Evolutionary conservation across 2,113 vertebrate genomes (phyloP), one percentile per base, ranked within the genome.

Genomic region (Indri indri): DNA sequence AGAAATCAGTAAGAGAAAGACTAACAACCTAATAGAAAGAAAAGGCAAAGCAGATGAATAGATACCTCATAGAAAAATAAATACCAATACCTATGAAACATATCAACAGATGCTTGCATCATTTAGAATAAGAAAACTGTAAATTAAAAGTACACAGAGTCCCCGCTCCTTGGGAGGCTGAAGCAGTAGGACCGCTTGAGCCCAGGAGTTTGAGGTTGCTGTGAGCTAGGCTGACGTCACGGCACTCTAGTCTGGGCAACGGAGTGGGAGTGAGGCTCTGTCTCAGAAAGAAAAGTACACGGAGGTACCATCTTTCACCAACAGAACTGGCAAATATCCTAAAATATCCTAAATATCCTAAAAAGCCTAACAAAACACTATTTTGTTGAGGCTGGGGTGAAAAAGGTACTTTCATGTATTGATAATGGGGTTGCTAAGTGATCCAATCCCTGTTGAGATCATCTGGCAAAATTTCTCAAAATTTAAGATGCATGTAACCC

Each of bases 131-230:
- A 73, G 47, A 77, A 97, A 96, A 92, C 91, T 61, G 13, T 20
- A 96, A 91, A 94, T 47, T 84, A 95, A 96, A 95, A 92, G 47
- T 77, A 37, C 11, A 82, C 6, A 6, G 8, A 94, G 7, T 42
- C 40, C 40, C 40, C 3, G 40, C 40, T 42, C 3, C 40, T 42
- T 5, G 40, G 40, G 40, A 42, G 40, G 40, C 40, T 42, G 40
- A 42, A 5, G 40, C 40, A 42, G 40, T 42, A 42, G 40, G 40
- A 42, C 5, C 40, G 40, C 40, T 42, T 42, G 40, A 42, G 40
- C 40, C 40, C 40, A 42, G 40, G 40, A 42, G 40, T 42, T 42
- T 42, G 40, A 42, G 40, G 40, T 42, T 42, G 40, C 40, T 42
- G 40, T 42, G 40, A 42, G 40, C 40, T 42, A 42, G 40, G 40